Evolutionary conservation across 2,113 vertebrate genomes (phyloP).

Genomic region (Brevimyrus niger): DNA sequence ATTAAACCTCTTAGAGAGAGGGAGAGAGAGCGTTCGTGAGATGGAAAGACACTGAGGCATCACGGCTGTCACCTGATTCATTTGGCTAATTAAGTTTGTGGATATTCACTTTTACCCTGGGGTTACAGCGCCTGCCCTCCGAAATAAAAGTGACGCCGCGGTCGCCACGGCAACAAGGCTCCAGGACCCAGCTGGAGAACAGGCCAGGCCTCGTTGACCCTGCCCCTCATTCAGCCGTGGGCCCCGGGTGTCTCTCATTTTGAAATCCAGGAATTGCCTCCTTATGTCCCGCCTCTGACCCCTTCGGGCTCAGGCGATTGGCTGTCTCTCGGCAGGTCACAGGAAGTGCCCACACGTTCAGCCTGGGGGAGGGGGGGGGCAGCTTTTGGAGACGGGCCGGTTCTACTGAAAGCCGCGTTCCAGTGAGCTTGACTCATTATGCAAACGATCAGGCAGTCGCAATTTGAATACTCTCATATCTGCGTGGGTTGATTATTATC

Average conservation of each 20-base stretch:
- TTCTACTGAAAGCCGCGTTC: background rate
- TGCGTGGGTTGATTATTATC: background rate
- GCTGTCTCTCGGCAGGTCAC: background rate
- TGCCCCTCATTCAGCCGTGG: background rate
- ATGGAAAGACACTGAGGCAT: background rate
- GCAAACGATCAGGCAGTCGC: background rate
- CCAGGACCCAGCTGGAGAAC: background rate
- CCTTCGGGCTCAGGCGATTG: background rate
- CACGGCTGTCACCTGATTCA: background rate
- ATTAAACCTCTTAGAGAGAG: slow-evolving; percentile 13
- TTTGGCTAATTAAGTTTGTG: slow-evolving; percentile 6
- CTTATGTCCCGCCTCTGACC: background rate
- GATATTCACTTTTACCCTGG: slow-evolving; percentile 2
- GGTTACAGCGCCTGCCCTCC: background rate
- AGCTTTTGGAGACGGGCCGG: background rate
- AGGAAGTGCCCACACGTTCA: background rate
- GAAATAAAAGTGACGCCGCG: background rate
- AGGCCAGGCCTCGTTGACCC: background rate
- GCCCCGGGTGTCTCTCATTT: background rate
- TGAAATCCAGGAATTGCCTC: background rate
- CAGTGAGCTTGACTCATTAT: slow-evolving; percentile 3
- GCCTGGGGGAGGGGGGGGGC: background rate
- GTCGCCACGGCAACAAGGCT: background rate
- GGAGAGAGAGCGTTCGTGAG: background rate
- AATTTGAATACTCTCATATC: background rate